Percentiles rank a stretch among this genome's conserved stretches.
Evolutionary conservation across 2,888 invertebrate species (phyloP).

Genomic region (Apamea sordens): DNA sequence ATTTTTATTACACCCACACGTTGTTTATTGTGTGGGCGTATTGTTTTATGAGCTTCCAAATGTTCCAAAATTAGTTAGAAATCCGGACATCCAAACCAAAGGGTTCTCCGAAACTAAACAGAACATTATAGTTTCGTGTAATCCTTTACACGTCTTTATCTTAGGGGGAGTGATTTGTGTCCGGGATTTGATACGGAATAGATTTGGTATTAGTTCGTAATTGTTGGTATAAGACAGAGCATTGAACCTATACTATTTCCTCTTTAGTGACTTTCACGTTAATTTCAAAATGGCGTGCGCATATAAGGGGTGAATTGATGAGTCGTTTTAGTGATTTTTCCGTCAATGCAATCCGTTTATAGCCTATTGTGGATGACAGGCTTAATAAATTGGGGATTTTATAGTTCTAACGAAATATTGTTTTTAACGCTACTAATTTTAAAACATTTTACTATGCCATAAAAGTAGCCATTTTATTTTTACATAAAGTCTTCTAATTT

Average conservation of each 20-base stretch:
- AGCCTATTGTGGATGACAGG: slow-evolving; percentile 61
- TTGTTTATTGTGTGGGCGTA: slow-evolving; percentile 50
- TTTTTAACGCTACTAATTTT: slow-evolving; percentile 79
- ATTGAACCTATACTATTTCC: slow-evolving; percentile 43
- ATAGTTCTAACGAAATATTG: slow-evolving; percentile 78
- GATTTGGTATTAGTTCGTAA: slow-evolving; percentile 67
- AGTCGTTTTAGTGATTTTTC: slow-evolving; percentile 47
- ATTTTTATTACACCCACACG: slow-evolving; percentile 57
- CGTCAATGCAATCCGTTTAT: slow-evolving; percentile 57
- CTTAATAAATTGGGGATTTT: slow-evolving; percentile 76
- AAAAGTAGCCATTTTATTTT: slow-evolving; percentile 81
- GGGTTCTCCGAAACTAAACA: slow-evolving; percentile 77
- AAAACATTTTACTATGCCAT: slow-evolving; percentile 80
- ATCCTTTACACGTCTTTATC: slow-evolving; percentile 81
- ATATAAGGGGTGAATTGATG: slow-evolving; percentile 34
- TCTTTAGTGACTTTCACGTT: slow-evolving; percentile 24
- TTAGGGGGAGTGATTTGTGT: slow-evolving; percentile 80
- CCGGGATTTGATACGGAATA: slow-evolving; percentile 77
- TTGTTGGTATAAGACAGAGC: slow-evolving; percentile 52
- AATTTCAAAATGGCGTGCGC: slow-evolving; percentile 32
- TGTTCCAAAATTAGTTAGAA: slow-evolving; percentile 73
- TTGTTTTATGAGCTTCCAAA: slow-evolving; percentile 66
- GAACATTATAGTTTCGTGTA: slow-evolving; percentile 80
- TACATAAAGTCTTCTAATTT: slow-evolving; percentile 83
- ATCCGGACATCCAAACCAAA: slow-evolving; percentile 71